These are phyloP conservation scores for Conus betulinus DNA, from an alignment of 1,140 invertebrate genomes.

Conservation along the genomic window DNA sequence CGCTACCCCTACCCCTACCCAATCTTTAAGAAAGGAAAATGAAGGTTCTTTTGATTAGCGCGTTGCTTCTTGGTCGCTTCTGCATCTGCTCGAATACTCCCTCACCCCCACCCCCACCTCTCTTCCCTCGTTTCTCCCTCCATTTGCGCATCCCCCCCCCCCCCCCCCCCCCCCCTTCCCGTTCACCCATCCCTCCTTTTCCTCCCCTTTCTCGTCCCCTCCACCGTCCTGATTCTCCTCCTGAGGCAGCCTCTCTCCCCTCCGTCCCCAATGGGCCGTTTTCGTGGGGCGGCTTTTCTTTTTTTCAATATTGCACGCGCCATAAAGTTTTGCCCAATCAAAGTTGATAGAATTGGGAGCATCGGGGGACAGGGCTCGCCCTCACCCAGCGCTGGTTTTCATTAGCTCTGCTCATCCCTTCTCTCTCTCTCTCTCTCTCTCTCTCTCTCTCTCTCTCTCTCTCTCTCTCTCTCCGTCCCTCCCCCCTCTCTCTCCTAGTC, in stretches of 20 bases:
- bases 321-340: conserved; percentile 29
- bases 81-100: background rate
- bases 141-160: background rate
- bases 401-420: background rate
- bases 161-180: background rate
- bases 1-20: too few relatives aligned
- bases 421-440: conserved; percentile 10
- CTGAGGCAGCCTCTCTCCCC: background rate
- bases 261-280: background rate
- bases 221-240: background rate
- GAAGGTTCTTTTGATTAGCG: conserved; percentile 18
- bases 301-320: conserved; percentile 22
- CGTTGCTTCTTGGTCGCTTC: background rate
- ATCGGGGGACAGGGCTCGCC: background rate
- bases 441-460: background rate
- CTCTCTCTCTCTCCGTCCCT: background rate
- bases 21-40: background rate
- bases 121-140: background rate
- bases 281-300: background rate
- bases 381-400: background rate
- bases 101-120: background rate
- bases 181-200: background rate
- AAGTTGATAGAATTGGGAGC: conserved; percentile 21
- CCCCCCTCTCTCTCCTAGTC: background rate
- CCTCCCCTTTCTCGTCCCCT: background rate